Evolutionary conservation across 2,797 vertebrate genomes (phyloP), one percentile per base, ranked within the genome.

Genomic region (Myotis pilosus): DNA sequence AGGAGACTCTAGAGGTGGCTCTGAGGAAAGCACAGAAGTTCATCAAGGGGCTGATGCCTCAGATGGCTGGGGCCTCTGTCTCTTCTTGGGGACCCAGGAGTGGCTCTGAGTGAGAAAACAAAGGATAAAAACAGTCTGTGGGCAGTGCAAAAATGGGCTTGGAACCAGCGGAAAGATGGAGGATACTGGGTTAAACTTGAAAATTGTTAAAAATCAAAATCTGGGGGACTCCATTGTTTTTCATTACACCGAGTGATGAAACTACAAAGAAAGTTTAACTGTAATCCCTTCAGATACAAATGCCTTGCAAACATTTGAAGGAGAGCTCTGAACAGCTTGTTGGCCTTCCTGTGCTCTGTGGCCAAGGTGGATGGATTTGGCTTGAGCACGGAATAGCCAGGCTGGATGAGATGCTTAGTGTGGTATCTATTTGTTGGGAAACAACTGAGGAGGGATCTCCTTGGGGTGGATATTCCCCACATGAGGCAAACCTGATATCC

Each of bases 171-270:
- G 30, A 47, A 51, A 72, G 71, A 79, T 76, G 36, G 33, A 22
- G 20, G 23, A 49, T 60, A 49, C 5, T 84, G 11, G 47, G 9
- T 86, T 47, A 88, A 60, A 60, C 28, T 20, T 25, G 9, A 62
- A 51, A 86, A 87, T 55, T 62, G 17, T 47, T 17, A 33, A 83
- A 93, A 89, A 92, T 87, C 36, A 53, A 87, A 91, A 88, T n/a
- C 28, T 23, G 55, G 30, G 33, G n/a, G 8, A 20, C 6, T n/a
- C 20, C 7, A 3, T 25, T 60, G 2, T 44, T 76, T 78, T 80
- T 86, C 16, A 22, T 44, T 53, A 80, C n/a, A 33, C 5, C 16
- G 23, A n/a, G 36, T 76, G 55, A 53, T 72, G 41, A 30, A 38
- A 66, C 76, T 41, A 49, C 23, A 75, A 33, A 80, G 55, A 23